Evolutionary conservation across 2,888 invertebrate genomes (phyloP), one percentile per base, ranked within the genome.

Genomic region (Spatulosminthurus flaviceps): DNA sequence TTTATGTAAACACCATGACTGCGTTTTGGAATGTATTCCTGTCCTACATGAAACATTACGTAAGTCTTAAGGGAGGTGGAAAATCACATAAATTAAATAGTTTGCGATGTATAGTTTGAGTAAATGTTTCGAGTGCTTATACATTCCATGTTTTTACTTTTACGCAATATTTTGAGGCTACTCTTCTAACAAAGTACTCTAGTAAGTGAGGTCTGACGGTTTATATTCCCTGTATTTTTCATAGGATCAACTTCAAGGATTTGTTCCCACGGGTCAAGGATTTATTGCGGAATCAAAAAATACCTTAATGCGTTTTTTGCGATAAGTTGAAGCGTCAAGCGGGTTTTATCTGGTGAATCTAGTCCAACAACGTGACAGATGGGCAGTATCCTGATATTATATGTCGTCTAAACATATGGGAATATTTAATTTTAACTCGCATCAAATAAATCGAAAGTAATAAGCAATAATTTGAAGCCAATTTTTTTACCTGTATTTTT

Each of bases 1-100:
- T 95, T 26, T 98, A 95, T 87, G 94, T 96, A 16, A 95, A 95
- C 87, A 87, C 91, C 77, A 91, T 95, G 83, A 96, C 95, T 70
- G 93, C 95, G 88, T 87, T 94, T 29, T 98, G 96, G 89, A 94
- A 97, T 88, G 90, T 94, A 81, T 95, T 95, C 87, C 89, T 97
- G 81, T 96, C 96, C 0, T 95, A 93, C 87, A 92, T 95, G 86
- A 97, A 96, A 88, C 94, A 95, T 87, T 91, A 86, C 79, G 86
- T 81, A 74, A 79, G 79, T 51, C 34, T 70, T 34, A 9, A 7
- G 9, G 4, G 34, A 34, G n/a, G 5, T 34, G 22, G 16, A 2
- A 60, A 21, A 16, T n/a, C n/a, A n/a, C n/a, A n/a, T 21, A 51
- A 26, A 67, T 67, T 21, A 26, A 13, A 22, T 11, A 22, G 5